A percentile compares a stretch with the other conserved stretches of the same genome.
Conservation (phyloP, 1,140 invertebrate species). For the Ctenoplectra terminalis region DNA sequence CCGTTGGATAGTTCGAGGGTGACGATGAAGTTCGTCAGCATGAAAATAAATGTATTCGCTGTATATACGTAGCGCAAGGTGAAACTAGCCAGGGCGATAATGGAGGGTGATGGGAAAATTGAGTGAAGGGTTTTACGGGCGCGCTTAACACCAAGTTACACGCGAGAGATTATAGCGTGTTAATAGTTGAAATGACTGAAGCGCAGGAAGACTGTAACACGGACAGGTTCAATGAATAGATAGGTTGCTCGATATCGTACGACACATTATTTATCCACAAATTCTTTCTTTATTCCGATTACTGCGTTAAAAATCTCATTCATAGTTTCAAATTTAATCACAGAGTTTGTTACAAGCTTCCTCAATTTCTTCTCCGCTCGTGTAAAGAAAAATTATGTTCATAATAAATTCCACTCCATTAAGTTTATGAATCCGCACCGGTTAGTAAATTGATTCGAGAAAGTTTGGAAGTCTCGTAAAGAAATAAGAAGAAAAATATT, state of each 20-base stretch:
- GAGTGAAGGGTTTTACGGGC: conserved; percentile 38
- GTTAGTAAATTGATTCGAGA: background rate
- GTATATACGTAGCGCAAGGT: background rate
- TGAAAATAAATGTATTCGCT: conserved; percentile 22
- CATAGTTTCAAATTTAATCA: too few species aligned
- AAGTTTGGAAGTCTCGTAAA: background rate
- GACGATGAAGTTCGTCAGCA: conserved; percentile 7
- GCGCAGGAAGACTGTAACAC: background rate
- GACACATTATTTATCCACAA: background rate
- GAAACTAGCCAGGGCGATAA: conserved; percentile 29
- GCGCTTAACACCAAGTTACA: conserved; percentile 39
- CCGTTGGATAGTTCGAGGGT: background rate
- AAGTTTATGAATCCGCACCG: background rate
- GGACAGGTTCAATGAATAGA: background rate
- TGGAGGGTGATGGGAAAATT: conserved; percentile 44
- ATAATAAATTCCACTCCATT: background rate
- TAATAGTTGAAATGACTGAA: conserved; percentile 30
- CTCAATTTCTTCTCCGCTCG: background rate
- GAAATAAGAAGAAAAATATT: background rate
- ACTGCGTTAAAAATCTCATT: too few species aligned
- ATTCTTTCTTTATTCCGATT: too few species aligned
- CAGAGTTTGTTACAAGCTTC: background rate
- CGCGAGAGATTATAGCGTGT: conserved; percentile 41
- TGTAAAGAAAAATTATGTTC: background rate
- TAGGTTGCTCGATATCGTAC: background rate